phyloP scores from a whole-genome alignment of 2,797 vertebrate species.

The Ctenopoma multispine region DNA sequence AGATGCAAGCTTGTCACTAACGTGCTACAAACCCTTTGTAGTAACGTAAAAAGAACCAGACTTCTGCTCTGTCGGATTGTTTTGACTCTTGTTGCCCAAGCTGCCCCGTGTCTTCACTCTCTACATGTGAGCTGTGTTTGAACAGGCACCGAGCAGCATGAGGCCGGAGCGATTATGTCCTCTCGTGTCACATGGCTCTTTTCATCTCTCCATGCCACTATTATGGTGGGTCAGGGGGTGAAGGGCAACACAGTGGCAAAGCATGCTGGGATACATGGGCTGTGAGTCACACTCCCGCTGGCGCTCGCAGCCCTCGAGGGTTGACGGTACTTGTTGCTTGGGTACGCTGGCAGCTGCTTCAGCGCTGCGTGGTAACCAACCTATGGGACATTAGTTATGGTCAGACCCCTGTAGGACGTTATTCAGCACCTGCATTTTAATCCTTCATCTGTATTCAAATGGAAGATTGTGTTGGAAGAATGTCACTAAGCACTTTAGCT shows the following conservation, averaged over 20 bases:
- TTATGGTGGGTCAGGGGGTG: slow-evolving; percentile 75
- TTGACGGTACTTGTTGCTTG: slow-evolving; percentile 74
- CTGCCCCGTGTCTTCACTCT: slow-evolving; percentile 63
- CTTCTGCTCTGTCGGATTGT: slow-evolving; percentile 65
- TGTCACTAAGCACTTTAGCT: neutral
- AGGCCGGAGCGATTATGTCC: slow-evolving; percentile 57
- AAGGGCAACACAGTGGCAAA: slow-evolving; percentile 75
- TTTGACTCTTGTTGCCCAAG: slow-evolving; percentile 69
- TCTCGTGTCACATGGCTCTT: slow-evolving; percentile 69
- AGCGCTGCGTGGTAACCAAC: slow-evolving; percentile 64
- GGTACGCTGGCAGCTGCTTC: slow-evolving; percentile 81
- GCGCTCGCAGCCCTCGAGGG: slow-evolving; percentile 53
- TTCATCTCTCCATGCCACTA: slow-evolving; percentile 79
- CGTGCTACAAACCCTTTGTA: slow-evolving; percentile 8
- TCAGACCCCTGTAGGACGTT: slow-evolving; percentile 65
- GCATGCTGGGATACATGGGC: slow-evolving; percentile 85
- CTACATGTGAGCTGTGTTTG: slow-evolving; percentile 63
- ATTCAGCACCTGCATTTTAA: slow-evolving; percentile 83
- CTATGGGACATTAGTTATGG: slow-evolving; percentile 80
- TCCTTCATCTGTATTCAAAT: slow-evolving; percentile 84
- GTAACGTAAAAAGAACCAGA: slow-evolving; percentile 46
- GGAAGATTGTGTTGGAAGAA: slow-evolving; percentile 22
- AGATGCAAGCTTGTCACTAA: slow-evolving; percentile 38
- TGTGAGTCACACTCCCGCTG: slow-evolving; percentile 70
- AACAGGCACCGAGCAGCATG: slow-evolving; percentile 72